phyloP scores from a whole-genome alignment of 2,888 invertebrate genomes.

The Silvanus unidentatus region DNA sequence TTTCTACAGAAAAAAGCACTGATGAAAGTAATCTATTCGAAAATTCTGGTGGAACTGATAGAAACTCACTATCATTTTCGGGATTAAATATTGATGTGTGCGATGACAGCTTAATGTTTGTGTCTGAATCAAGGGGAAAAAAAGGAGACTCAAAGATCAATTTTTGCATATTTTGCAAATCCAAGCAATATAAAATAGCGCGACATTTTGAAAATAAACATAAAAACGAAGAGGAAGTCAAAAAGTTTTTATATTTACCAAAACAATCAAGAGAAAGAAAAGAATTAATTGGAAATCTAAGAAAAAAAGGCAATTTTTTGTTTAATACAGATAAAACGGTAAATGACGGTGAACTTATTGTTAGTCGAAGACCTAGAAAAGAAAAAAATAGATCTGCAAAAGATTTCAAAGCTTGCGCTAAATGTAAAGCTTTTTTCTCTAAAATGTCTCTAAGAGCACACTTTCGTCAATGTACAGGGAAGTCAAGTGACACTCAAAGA shows the following conservation, averaged over 20 bases:
- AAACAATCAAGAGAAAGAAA: background rate
- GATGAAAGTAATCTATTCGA: no score
- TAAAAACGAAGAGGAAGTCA: background rate
- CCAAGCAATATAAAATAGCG: background rate
- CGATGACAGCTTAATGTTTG: background rate
- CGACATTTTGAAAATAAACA: background rate
- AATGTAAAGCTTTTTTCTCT: constrained; percentile 17
- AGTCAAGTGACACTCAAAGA: constrained; percentile 14
- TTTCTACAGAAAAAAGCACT: no score
- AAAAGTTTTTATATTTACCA: background rate
- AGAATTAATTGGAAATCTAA: background rate
- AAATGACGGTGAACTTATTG: constrained; percentile 2
- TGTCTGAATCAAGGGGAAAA: background rate
- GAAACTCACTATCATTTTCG: no score
- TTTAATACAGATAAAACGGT: background rate
- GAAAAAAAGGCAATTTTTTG: constrained; percentile 3
- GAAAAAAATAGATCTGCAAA: constrained; percentile 5
- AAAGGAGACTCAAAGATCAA: background rate
- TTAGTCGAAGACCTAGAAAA: background rate
- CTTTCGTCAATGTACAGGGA: constrained; percentile 13
- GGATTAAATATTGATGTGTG: no score
- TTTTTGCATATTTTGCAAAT: no score
- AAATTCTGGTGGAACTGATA: no score
- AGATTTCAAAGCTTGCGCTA: constrained; percentile 17
- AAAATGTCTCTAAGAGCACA: constrained; percentile 17